Base-by-base conservation (phyloP, 1,140 invertebrate species). In the Gonatopus flavifemur region DNA sequence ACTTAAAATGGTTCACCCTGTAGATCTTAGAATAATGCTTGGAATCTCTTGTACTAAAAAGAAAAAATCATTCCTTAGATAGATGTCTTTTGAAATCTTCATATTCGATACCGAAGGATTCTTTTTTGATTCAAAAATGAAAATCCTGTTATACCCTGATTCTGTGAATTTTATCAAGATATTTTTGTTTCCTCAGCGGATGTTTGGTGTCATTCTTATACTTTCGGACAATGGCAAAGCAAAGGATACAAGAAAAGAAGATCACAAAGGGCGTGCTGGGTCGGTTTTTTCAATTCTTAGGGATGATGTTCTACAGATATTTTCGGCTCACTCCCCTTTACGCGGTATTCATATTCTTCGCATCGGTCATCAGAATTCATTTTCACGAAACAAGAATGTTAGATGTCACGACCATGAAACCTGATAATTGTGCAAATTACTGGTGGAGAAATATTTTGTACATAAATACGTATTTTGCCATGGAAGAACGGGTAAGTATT, bases 381-480 rank as follows among this genome's bases (percentile, higher is more conserved):
- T 66, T 71, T 25, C 57, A 67, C 15, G 50, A 69, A 38, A 54
- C 70, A 49, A 59, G 61, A 0, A 47, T 74, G 5, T 63, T 79
- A 13, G 65, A 73, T 42, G 38, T 74, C 10, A 66, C 67, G 3
- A 59, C 61, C 10, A 15, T 50, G 13, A 74, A 79, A 63, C 40
- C 70, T 22, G 25, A 62, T n/a, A 77, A 66, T 24, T 79, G 77
- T 40, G 60, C 62, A 20, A 61, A 67, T 50, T 76, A 66, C 53
- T 79, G 77, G 77, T 79, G 76, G 77, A 59, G 75, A 45, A 77
- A 79, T 52, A 62, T 57, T 33, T 49, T 79, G 2, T 79, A 76
- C 41, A 63, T 79, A 21, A 77, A 79, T 35, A 77, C 72, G 1
- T 76, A 74, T 50, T 78, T 74, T 37, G 57, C 64, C 6, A 55